phyloP scores from a whole-genome alignment of 2,113 vertebrate species.

The Corydoras maculifer region DNA sequence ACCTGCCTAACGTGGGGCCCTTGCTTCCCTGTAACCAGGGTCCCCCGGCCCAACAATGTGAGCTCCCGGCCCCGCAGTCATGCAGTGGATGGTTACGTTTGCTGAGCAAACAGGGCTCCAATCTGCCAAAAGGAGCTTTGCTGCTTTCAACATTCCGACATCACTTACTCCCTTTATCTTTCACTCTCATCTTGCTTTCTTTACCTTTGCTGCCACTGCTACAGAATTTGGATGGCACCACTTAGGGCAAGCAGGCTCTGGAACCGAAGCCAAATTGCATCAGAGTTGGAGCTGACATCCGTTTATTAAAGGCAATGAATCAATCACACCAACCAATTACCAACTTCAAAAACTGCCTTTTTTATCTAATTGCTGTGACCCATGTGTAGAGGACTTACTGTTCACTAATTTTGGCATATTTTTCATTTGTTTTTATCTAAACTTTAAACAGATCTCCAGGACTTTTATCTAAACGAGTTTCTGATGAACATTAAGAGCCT shows the following conservation, averaged over 20 bases:
- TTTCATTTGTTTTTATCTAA: too few species aligned
- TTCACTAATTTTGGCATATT: too few species aligned
- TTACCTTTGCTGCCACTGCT: conserved; percentile 43
- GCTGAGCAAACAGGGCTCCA: conserved; percentile 91
- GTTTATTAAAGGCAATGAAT: conserved; percentile 1
- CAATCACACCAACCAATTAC: too few species aligned
- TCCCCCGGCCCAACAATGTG: conserved; percentile 82
- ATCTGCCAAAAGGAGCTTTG: conserved; percentile 59
- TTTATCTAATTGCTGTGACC: too few species aligned
- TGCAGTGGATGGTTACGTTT: conserved; percentile 75
- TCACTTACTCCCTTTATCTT: conserved; percentile 55
- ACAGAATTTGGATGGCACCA: conserved; percentile 10
- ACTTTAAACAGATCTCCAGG: too few species aligned
- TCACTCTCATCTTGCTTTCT: conserved; percentile 47
- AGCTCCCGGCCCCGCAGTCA: conserved; percentile 81
- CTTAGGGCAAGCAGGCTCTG: conserved; percentile 16
- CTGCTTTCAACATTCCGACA: conserved; percentile 66
- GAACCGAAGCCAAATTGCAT: conserved; percentile 35
- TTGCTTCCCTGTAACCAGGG: conserved; percentile 92
- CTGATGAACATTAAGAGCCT: too few species aligned
- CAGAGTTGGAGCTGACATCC: conserved; percentile 34
- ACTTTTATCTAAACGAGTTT: too few species aligned
- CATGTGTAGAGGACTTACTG: too few species aligned
- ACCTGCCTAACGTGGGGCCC: conserved; percentile 77
- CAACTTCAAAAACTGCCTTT: too few species aligned